Conservation (phyloP, 2,113 vertebrate genomes). For the Amazona vittata region DNA sequence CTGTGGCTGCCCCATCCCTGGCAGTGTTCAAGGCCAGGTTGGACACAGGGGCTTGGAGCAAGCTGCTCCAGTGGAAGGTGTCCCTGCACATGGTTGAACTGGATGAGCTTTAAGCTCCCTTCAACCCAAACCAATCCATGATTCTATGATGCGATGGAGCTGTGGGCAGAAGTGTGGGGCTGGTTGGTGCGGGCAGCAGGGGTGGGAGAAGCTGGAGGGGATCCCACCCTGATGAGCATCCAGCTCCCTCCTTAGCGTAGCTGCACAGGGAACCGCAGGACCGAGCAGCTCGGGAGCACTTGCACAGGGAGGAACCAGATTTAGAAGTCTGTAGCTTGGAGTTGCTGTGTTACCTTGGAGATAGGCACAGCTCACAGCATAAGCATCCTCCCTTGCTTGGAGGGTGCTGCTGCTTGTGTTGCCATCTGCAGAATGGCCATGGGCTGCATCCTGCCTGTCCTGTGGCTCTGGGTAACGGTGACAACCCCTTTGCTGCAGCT, state of each 20-base stretch:
- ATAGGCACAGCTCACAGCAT: background rate
- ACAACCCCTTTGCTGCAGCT: background rate
- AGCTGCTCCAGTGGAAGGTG: background rate
- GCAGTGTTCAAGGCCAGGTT: no score
- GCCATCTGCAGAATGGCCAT: background rate
- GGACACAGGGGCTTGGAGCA: background rate
- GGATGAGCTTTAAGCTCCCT: background rate
- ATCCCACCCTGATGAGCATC: fast-evolving
- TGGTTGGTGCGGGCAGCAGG: background rate
- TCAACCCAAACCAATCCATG: background rate
- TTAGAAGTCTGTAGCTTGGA: background rate
- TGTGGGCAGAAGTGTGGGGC: background rate
- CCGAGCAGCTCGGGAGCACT: background rate
- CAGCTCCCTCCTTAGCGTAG: fast-evolving
- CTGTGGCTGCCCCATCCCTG: background rate
- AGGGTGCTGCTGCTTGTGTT: background rate
- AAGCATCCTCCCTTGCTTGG: background rate
- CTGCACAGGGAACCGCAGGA: fast-evolving
- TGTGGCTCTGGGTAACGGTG: fast-evolving
- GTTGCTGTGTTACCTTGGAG: constrained; percentile 60
- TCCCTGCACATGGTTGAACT: background rate
- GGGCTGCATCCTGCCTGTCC: background rate
- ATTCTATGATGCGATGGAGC: background rate
- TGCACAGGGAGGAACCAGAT: background rate
- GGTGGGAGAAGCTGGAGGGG: background rate